A percentile compares a stretch with the other conserved stretches of the same genome.
phyloP scores from a whole-genome alignment of 2,888 invertebrate genomes.

The Drosophila paracracens region DNA sequence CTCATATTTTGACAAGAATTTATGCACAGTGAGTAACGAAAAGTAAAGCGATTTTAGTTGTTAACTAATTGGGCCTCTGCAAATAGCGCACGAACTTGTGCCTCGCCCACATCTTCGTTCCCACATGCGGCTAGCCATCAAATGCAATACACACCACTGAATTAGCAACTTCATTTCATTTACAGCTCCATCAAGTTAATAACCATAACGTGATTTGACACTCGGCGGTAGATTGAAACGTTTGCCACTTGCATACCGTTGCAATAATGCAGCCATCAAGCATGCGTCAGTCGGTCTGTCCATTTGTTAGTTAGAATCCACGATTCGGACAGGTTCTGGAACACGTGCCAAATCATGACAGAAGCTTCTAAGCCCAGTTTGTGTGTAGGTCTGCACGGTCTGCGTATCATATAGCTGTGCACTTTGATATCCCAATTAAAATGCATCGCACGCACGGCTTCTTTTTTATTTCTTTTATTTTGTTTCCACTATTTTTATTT shows the following conservation, averaged over 20 bases:
- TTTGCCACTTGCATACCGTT: slow-evolving; percentile 31
- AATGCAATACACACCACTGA: slow-evolving; percentile 22
- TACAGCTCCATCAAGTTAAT: slow-evolving; percentile 58
- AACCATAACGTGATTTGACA: slow-evolving; percentile 49
- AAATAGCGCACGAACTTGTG: slow-evolving; percentile 13
- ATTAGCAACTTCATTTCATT: slow-evolving; percentile 60
- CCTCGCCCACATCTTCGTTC: slow-evolving; percentile 4
- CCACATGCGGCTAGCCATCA: slow-evolving; percentile 8
- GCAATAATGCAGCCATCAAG: slow-evolving; percentile 19
- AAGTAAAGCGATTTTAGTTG: slow-evolving; percentile 58
- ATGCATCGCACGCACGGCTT: slow-evolving; percentile 58
- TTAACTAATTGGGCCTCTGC: slow-evolving; percentile 51
- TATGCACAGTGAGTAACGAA: slow-evolving; percentile 51
- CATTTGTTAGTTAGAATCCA: slow-evolving; percentile 46
- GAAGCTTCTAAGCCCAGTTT: slow-evolving; percentile 52
- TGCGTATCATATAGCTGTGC: slow-evolving; percentile 25
- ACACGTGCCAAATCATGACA: slow-evolving; percentile 59
- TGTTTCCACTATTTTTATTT: slow-evolving; percentile 11
- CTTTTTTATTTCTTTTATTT: not conserved
- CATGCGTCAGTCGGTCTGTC: slow-evolving; percentile 17
- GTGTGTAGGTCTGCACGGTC: slow-evolving; percentile 25
- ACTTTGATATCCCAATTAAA: slow-evolving; percentile 51
- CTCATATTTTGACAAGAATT: slow-evolving; percentile 59
- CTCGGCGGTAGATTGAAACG: slow-evolving; percentile 52
- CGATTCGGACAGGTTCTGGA: slow-evolving; percentile 31